These are phyloP conservation scores for Orthosia cruda DNA, from an alignment of 2,888 invertebrate genomes.

Conservation along the genomic window DNA sequence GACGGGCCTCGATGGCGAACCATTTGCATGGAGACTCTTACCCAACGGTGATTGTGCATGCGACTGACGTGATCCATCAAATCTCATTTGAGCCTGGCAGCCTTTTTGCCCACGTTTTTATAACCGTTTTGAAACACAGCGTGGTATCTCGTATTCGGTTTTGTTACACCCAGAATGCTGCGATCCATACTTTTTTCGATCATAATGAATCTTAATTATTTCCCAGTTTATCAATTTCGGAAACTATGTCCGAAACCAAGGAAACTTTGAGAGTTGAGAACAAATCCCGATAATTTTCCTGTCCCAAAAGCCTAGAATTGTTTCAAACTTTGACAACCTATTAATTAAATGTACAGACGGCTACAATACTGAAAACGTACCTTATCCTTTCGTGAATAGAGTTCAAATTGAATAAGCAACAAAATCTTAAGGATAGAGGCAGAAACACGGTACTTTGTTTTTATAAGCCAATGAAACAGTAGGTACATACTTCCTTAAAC, in stretches of 20 bases:
- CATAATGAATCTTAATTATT: conserved; percentile 24
- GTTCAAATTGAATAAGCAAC: not conserved
- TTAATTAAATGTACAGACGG: conserved; percentile 15
- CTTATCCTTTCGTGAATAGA: rapidly evolving
- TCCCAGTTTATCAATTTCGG: conserved; percentile 13
- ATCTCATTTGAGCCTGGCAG: too few species aligned
- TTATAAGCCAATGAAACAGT: conserved; percentile 8
- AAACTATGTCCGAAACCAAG: conserved; percentile 14
- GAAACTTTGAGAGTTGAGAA: conserved; percentile 22
- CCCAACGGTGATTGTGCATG: too few species aligned
- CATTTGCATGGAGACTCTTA: too few species aligned
- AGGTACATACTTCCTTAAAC: not conserved
- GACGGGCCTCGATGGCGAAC: too few species aligned
- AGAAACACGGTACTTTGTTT: not conserved
- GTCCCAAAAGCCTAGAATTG: conserved; percentile 19
- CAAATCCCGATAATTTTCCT: conserved; percentile 36
- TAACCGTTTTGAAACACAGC: too few species aligned
- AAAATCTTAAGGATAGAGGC: not conserved
- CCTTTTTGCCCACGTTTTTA: too few species aligned
- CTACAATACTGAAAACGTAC: not conserved
- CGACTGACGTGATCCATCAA: too few species aligned
- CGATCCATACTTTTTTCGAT: not conserved
- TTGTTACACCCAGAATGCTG: too few species aligned
- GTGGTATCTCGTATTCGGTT: too few species aligned
- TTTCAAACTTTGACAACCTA: conserved; percentile 32